phyloP scores from a whole-genome alignment of 2,113 vertebrate species.

The Montifringilla adamsi region DNA sequence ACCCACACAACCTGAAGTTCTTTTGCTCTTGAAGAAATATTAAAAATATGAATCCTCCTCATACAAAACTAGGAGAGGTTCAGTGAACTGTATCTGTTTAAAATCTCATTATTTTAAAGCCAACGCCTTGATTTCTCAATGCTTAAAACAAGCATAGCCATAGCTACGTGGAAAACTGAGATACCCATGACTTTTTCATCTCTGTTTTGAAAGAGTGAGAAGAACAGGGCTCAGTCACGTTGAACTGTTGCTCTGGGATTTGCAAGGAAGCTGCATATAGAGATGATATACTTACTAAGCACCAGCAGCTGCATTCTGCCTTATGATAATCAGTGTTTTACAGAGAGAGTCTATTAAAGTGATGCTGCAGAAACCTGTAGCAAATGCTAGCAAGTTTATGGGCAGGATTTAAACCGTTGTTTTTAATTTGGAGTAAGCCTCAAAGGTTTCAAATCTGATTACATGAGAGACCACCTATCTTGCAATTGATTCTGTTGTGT shows the following conservation, averaged over 20 bases:
- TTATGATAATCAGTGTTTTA: background rate
- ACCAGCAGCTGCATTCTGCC: background rate
- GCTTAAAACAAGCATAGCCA: background rate
- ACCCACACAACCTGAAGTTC: background rate
- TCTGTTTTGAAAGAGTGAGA: background rate
- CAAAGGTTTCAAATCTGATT: background rate
- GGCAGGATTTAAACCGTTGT: background rate
- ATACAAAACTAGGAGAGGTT: background rate
- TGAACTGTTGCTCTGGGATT: background rate
- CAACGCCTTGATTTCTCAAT: background rate
- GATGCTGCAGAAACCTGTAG: slow-evolving; percentile 14
- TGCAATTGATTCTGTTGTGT: slow-evolving; percentile 1
- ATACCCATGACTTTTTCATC: background rate
- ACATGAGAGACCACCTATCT: slow-evolving; percentile 25
- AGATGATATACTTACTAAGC: background rate
- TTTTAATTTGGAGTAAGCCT: slow-evolving; percentile 9
- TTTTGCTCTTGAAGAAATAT: background rate
- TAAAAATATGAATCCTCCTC: background rate
- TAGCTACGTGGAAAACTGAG: background rate
- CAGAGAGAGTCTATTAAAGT: background rate
- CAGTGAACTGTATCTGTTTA: background rate
- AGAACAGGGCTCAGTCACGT: background rate
- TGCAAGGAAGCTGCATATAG: background rate
- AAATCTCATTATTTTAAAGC: background rate
- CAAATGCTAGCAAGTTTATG: background rate